phyloP scores from a whole-genome alignment of 2,113 vertebrate species.

The Aepyceros melampus region DNA sequence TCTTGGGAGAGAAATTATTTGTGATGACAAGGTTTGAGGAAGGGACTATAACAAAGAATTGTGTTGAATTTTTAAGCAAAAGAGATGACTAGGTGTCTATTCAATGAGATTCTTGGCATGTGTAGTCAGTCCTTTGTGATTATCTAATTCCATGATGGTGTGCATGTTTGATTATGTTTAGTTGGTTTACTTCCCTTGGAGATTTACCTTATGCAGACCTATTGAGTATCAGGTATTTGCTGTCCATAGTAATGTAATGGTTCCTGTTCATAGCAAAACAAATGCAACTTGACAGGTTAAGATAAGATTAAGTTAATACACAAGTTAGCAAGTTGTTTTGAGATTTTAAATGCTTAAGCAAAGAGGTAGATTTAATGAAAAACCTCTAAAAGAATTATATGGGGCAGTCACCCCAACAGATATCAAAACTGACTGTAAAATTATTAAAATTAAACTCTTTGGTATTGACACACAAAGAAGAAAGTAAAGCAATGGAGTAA shows the following conservation, averaged over 20 bases:
- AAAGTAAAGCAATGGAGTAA: not conserved
- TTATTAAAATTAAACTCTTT: not conserved
- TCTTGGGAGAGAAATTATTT: not conserved
- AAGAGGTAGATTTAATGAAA: not conserved
- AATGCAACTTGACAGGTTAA: not conserved
- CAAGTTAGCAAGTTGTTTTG: not conserved
- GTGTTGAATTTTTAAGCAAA: not conserved
- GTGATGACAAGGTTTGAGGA: not conserved
- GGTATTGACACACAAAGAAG: not conserved
- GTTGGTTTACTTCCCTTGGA: not conserved
- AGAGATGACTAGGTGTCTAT: not conserved
- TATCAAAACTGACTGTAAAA: not conserved
- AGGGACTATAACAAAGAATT: not conserved
- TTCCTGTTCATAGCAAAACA: not conserved
- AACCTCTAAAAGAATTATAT: not conserved
- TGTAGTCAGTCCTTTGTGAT: not conserved
- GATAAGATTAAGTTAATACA: not conserved
- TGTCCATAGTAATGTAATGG: not conserved
- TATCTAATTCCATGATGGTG: not conserved
- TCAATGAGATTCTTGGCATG: not conserved
- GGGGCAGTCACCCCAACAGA: not conserved
- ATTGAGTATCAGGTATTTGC: not conserved
- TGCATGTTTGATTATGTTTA: not conserved
- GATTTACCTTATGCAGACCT: not conserved
- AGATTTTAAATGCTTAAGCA: not conserved